A percentile compares a stretch with the other conserved stretches of the same genome.
phyloP scores from a whole-genome alignment of 2,797 vertebrate genomes.

The Pseudocheirus occidentalis region DNA sequence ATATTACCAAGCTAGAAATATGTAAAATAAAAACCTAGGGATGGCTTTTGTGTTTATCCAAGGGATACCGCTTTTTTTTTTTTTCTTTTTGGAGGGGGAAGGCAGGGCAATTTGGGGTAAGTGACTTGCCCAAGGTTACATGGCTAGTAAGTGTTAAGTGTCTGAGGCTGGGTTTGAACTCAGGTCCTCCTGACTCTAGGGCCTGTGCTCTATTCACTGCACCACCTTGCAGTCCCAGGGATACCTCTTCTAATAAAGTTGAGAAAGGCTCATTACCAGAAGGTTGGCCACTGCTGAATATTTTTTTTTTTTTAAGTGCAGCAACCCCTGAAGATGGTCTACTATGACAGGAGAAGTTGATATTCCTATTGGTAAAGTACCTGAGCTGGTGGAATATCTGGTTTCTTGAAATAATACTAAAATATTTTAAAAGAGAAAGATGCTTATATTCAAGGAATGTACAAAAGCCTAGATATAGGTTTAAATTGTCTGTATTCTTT shows the following conservation, averaged over 20 bases:
- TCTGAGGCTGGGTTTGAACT: too few relatives aligned
- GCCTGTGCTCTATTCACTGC: too few relatives aligned
- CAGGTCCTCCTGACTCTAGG: too few relatives aligned
- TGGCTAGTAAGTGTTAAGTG: too few relatives aligned
- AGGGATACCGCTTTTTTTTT: background rate
- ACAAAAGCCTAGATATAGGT: background rate
- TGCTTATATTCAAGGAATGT: background rate
- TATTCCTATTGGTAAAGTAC: background rate
- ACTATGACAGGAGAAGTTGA: background rate
- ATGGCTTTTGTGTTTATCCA: background rate
- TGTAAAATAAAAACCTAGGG: background rate
- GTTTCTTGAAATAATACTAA: background rate
- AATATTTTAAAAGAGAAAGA: background rate
- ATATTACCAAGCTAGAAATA: background rate
- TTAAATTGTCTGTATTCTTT: background rate
- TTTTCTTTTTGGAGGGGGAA: too few relatives aligned
- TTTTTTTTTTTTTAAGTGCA: background rate
- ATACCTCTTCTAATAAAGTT: background rate
- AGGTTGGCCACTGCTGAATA: background rate
- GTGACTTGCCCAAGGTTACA: too few relatives aligned
- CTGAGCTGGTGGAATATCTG: background rate
- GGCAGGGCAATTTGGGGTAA: too few relatives aligned
- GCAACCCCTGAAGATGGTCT: background rate
- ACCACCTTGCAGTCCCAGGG: too few relatives aligned
- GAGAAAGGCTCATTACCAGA: background rate